Conservation (phyloP, 2,888 invertebrate species). For the Uloborus plumipes region DNA sequence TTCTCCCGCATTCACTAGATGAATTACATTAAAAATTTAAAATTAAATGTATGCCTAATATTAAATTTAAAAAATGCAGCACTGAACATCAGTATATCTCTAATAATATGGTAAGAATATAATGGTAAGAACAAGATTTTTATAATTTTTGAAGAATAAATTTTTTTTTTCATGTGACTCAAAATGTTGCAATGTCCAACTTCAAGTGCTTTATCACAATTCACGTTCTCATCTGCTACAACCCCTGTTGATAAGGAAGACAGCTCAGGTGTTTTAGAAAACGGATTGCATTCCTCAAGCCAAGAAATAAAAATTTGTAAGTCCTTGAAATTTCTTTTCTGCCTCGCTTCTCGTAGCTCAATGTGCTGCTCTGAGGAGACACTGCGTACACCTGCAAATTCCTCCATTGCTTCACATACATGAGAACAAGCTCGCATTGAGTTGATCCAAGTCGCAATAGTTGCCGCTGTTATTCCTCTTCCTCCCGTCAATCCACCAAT, state of each 20-base stretch:
- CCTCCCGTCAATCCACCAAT: slow-evolving; percentile 31
- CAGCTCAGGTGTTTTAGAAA: background rate
- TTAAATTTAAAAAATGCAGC: too few species aligned
- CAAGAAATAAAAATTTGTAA: too few species aligned
- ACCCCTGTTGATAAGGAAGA: background rate
- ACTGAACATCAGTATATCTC: too few species aligned
- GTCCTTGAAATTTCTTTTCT: slow-evolving; percentile 6
- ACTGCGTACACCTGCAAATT: slow-evolving; percentile 1
- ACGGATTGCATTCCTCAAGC: background rate
- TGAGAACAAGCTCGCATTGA: slow-evolving; percentile 5
- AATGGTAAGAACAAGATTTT: too few species aligned
- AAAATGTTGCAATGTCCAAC: too few species aligned
- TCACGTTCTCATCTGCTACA: background rate
- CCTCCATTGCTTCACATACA: slow-evolving; percentile 14
- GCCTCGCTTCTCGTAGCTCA: slow-evolving; percentile 8
- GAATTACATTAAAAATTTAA: too few species aligned
- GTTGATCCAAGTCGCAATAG: slow-evolving; percentile 16
- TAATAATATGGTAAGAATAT: too few species aligned
- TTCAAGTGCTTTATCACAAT: background rate
- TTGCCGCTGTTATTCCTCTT: slow-evolving; percentile 26
- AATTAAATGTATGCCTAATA: too few species aligned
- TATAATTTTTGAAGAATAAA: too few species aligned
- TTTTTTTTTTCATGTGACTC: too few species aligned
- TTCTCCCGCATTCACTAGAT: too few species aligned
- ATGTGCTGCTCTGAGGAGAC: slow-evolving; percentile 36